phyloP scores from a whole-genome alignment of 2,797 vertebrate species.

The Pangasius sanitwongsei region DNA sequence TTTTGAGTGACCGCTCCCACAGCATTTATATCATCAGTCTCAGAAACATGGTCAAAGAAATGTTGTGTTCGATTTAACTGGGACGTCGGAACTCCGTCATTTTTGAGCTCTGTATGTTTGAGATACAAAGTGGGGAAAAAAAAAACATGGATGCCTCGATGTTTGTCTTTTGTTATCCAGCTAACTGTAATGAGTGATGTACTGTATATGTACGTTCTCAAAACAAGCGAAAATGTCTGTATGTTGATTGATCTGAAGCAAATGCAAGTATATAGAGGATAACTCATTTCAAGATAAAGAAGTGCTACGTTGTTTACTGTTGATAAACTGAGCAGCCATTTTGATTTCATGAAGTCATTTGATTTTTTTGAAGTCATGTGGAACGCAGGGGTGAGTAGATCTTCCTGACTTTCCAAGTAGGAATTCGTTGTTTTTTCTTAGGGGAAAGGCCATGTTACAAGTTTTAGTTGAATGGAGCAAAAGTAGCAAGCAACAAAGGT shows the following conservation, averaged over 20 bases:
- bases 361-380: neutral
- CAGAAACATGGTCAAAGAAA: neutral
- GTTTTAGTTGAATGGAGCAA: neutral
- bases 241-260: neutral
- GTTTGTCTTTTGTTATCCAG: neutral
- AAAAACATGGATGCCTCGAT: neutral
- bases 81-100: neutral
- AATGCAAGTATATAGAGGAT: neutral
- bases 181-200: neutral
- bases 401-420: neutral
- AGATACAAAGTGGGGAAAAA: neutral
- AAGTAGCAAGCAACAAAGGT: neutral
- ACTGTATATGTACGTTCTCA: neutral
- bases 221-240: neutral
- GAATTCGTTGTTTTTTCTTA: neutral
- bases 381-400: neutral
- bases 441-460: neutral
- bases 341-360: neutral
- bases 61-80: neutral
- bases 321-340: neutral
- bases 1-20: no score
- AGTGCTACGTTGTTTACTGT: neutral
- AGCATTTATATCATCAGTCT: neutral
- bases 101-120: neutral
- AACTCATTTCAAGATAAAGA: neutral